Conservation (phyloP, 2,113 vertebrate genomes). For the Microcebus lehilahytsara region DNA sequence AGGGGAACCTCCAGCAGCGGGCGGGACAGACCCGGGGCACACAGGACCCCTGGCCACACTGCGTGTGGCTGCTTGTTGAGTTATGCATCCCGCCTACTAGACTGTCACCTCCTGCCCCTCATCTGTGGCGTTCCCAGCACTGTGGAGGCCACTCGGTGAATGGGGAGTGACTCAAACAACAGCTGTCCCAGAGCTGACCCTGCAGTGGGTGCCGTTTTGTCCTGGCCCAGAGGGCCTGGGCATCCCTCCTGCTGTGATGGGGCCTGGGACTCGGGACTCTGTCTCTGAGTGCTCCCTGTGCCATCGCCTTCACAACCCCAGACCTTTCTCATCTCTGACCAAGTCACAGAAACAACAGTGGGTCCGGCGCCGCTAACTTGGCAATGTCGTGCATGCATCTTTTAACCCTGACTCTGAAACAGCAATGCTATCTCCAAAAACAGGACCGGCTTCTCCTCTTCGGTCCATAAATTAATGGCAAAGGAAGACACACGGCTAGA, state of each 20-base stretch:
- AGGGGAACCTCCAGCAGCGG: background rate
- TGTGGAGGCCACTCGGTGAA: no score
- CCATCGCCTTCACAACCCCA: background rate
- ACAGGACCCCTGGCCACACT: no score
- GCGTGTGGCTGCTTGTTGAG: background rate
- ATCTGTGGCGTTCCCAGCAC: background rate
- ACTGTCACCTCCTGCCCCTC: background rate
- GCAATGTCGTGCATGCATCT: background rate
- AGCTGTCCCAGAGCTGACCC: background rate
- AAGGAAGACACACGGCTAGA: background rate
- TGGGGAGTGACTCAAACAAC: background rate
- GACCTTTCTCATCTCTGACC: background rate
- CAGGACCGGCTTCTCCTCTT: background rate
- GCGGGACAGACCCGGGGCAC: accelerated
- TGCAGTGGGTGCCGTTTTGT: accelerated
- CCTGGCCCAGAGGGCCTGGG: background rate
- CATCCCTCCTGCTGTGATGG: background rate
- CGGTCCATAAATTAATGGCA: background rate
- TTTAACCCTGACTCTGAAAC: background rate
- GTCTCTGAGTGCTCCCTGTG: background rate
- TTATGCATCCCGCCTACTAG: background rate
- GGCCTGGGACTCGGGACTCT: background rate
- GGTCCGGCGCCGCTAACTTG: background rate
- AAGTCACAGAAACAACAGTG: background rate
- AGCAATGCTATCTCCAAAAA: background rate